phyloP scores from a whole-genome alignment of 2,113 vertebrate species.

The Pelusios castaneus region DNA sequence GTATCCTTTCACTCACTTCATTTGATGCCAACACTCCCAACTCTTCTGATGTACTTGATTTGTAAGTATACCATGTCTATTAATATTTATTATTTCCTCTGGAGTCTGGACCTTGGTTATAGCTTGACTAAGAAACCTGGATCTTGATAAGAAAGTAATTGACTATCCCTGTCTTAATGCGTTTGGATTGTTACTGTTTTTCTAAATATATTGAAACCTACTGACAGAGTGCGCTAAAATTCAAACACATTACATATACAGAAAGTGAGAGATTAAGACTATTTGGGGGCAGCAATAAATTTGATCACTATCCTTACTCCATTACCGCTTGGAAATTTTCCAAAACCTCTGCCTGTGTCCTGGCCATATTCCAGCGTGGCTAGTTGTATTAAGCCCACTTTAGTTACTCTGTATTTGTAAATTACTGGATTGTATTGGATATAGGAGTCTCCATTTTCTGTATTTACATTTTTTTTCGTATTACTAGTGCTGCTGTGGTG shows the following conservation, averaged over 20 bases:
- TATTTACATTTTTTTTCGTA: neutral
- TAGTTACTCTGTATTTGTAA: conserved; percentile 31
- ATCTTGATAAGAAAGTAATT: too few relatives aligned
- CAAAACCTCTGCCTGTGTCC: conserved; percentile 13
- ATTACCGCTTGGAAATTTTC: conserved; percentile 62
- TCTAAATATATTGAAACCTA: neutral
- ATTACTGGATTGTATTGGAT: too few relatives aligned
- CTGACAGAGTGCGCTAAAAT: neutral
- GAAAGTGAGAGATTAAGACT: conserved; percentile 4
- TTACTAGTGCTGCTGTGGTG: too few relatives aligned
- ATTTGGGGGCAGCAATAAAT: conserved; percentile 17
- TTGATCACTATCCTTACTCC: conserved; percentile 50
- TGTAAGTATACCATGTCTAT: neutral
- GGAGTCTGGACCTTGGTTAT: too few relatives aligned
- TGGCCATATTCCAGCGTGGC: conserved; percentile 47
- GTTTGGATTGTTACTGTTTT: neutral
- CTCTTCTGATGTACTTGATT: neutral
- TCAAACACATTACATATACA: neutral
- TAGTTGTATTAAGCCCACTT: conserved; percentile 48
- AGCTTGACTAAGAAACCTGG: too few relatives aligned
- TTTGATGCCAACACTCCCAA: too few relatives aligned
- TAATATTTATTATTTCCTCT: too few relatives aligned
- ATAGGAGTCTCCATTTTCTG: neutral
- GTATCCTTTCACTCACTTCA: neutral
- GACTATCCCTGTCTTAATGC: accelerated